phyloP scores from a whole-genome alignment of 2,797 vertebrate species.

The Eulemur coronatus region DNA sequence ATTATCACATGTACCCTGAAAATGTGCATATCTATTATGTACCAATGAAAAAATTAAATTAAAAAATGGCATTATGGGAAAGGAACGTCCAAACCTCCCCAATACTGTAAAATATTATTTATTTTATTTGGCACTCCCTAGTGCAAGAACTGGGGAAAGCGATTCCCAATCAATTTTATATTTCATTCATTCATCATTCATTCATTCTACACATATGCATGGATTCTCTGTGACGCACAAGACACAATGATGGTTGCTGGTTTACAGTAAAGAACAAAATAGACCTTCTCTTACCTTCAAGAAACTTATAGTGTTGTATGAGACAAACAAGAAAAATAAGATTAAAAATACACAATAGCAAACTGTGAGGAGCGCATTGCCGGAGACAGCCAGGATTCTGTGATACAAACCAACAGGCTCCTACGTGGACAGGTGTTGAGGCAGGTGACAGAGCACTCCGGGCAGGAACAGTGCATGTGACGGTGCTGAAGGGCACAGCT shows the following conservation, averaged over 20 bases:
- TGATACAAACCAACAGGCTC: background rate
- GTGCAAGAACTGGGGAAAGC: constrained; percentile 58
- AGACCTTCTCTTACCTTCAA: background rate
- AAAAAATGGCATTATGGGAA: background rate
- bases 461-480: fast-evolving
- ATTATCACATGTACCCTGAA: background rate
- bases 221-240: background rate
- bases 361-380: background rate
- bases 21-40: background rate
- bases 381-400: background rate
- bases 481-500: background rate
- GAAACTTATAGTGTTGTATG: background rate
- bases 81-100: background rate
- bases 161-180: background rate
- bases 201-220: background rate
- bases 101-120: background rate
- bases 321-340: background rate
- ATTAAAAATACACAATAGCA: background rate
- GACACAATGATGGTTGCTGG: background rate
- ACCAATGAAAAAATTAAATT: background rate
- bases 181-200: background rate
- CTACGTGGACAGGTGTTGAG: background rate
- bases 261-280: background rate
- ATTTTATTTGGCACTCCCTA: constrained; percentile 65
- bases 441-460: background rate